Conservation (phyloP, 2,797 vertebrate species). For the Margarornis squamiger region DNA sequence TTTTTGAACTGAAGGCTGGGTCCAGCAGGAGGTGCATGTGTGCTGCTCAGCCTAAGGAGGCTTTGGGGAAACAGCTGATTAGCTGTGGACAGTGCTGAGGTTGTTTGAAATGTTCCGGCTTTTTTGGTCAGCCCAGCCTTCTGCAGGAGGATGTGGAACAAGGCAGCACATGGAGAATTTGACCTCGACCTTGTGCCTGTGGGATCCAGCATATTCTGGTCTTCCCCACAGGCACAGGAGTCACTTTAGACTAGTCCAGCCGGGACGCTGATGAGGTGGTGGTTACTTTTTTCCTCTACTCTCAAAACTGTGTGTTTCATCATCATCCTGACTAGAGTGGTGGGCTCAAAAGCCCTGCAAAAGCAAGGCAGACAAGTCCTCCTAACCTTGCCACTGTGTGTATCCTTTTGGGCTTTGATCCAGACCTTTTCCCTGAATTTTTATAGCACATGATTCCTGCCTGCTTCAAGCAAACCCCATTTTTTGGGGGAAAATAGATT, state of each 20-base stretch:
- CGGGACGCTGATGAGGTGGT: not conserved
- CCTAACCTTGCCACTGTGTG: not conserved
- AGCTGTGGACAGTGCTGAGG: not conserved
- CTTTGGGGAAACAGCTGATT: not conserved
- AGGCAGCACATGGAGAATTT: not conserved
- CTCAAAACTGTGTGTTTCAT: not conserved
- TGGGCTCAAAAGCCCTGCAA: not conserved
- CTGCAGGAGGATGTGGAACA: not conserved
- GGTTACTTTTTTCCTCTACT: not conserved
- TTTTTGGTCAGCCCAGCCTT: not conserved
- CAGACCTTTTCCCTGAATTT: not conserved
- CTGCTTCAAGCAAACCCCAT: not conserved
- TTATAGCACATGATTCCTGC: not conserved
- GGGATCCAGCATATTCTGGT: not conserved
- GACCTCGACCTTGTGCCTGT: not conserved
- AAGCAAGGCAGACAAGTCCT: not conserved
- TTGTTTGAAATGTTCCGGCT: not conserved
- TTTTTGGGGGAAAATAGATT: not conserved
- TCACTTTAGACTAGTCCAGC: not conserved
- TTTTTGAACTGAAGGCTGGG: not conserved
- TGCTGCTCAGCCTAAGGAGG: not conserved
- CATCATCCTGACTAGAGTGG: not conserved
- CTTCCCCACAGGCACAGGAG: not conserved
- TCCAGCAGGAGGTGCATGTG: constrained; percentile 57
- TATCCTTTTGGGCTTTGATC: not conserved